Evolutionary conservation across 2,113 vertebrate genomes (phyloP).

Genomic region (Chloropsis hardwickii): DNA sequence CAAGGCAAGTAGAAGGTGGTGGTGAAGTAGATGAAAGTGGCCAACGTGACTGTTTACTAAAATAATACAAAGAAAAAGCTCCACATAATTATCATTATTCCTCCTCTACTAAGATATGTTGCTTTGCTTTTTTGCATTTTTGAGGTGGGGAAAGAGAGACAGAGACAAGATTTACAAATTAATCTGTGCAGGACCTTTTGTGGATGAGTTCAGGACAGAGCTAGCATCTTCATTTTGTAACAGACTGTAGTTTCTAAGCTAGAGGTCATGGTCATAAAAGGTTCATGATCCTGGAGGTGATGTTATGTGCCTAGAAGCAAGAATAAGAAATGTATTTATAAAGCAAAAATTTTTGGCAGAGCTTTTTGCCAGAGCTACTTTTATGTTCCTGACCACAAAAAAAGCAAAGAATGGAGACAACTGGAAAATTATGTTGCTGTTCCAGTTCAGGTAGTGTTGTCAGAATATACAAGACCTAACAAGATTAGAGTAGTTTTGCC

Average conservation of each 20-base stretch:
- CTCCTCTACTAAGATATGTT: background rate
- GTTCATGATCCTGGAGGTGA: background rate
- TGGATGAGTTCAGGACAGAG: background rate
- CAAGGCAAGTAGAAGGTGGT: accelerated
- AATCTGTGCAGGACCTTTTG: background rate
- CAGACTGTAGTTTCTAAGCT: background rate
- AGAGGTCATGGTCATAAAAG: background rate
- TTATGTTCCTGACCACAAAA: conserved; percentile 42
- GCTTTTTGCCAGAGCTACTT: background rate
- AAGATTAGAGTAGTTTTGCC: conserved; percentile 27
- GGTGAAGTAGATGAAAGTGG: background rate
- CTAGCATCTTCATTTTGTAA: background rate
- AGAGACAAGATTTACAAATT: background rate
- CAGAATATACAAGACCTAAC: conserved; percentile 45
- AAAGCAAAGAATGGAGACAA: conserved; percentile 25
- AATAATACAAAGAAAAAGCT: background rate
- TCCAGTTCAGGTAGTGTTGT: conserved; percentile 38
- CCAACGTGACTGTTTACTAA: accelerated
- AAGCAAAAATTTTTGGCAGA: background rate
- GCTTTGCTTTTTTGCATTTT: background rate
- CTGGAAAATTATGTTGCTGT: conserved; percentile 34
- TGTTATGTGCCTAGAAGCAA: conserved; percentile 1
- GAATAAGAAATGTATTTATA: conserved; percentile 2
- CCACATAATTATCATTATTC: background rate
- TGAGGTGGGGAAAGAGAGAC: background rate